A percentile compares a stretch with the other conserved stretches of the same genome.
Evolutionary conservation across 2,797 vertebrate species (phyloP).

Genomic region (Cichlasoma orientale): DNA sequence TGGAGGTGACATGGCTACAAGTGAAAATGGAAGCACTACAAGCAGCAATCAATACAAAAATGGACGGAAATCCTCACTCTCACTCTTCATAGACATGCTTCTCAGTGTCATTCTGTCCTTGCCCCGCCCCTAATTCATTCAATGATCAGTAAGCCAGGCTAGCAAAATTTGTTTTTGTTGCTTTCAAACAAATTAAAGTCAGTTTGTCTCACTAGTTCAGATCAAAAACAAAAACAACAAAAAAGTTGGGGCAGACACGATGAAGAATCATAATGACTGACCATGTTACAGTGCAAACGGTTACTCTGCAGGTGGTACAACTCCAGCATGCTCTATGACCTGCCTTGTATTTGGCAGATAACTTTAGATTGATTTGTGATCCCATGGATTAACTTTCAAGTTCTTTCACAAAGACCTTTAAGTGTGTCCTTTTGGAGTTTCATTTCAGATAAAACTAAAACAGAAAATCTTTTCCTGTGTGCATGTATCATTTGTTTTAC

Average conservation of each 20-base stretch:
- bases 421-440: constrained; percentile 33
- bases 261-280: constrained; percentile 38
- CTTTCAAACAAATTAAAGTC: constrained; percentile 16
- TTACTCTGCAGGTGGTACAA: constrained; percentile 36
- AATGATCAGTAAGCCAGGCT: constrained; percentile 25
- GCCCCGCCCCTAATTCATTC: neutral
- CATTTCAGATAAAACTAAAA: constrained; percentile 20
- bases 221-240: constrained; percentile 1
- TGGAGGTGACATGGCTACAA: neutral
- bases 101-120: neutral
- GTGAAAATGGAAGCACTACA: neutral
- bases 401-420: constrained; percentile 39
- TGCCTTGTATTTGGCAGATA: constrained; percentile 43
- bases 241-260: constrained; percentile 4
- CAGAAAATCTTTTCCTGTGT: constrained; percentile 22
- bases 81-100: constrained; percentile 2
- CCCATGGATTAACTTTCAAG: constrained; percentile 68
- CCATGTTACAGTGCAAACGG: constrained; percentile 32
- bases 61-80: constrained; percentile 19
- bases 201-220: constrained; percentile 1
- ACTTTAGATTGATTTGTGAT: constrained; percentile 51
- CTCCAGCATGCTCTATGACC: constrained; percentile 48
- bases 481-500: constrained; percentile 48
- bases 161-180: constrained; percentile 12
- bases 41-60: constrained; percentile 5